Conservation (phyloP, 2,888 invertebrate species). For the Oscheius sp. region DNA sequence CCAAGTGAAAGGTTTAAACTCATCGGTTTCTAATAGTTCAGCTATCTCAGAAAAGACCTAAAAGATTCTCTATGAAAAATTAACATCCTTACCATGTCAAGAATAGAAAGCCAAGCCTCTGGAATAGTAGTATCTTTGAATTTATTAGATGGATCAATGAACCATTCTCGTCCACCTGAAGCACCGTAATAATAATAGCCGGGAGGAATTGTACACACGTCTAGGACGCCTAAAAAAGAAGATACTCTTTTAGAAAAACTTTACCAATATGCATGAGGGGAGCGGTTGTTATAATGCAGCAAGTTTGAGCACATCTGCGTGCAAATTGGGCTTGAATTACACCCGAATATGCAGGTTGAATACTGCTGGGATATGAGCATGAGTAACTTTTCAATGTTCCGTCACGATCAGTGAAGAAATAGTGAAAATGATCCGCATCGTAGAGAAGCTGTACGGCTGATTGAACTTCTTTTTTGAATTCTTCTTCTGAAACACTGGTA, state of each 20-base stretch:
- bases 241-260: not conserved
- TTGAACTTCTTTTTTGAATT: constrained; percentile 47
- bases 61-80: not conserved
- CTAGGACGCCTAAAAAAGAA: constrained; percentile 33
- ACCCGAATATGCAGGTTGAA: constrained; percentile 70
- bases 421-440: constrained; percentile 69
- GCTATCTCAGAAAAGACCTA: constrained; percentile 58
- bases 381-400: constrained; percentile 69
- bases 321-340: constrained; percentile 70
- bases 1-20: constrained; percentile 66
- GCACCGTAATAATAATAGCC: constrained; percentile 70
- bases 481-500: constrained; percentile 46
- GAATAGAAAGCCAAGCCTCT: constrained; percentile 54
- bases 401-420: constrained; percentile 69
- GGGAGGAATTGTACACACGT: constrained; percentile 47
- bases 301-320: constrained; percentile 69
- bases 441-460: constrained; percentile 61
- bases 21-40: constrained; percentile 58
- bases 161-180: constrained; percentile 70
- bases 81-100: constrained; percentile 5
- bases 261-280: constrained; percentile 68
- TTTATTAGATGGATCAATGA: constrained; percentile 65
- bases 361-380: constrained; percentile 68
- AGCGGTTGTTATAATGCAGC: constrained; percentile 69
- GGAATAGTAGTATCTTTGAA: constrained; percentile 68